Conservation (phyloP, 2,113 vertebrate genomes). For the Nansenia antarctica region DNA sequence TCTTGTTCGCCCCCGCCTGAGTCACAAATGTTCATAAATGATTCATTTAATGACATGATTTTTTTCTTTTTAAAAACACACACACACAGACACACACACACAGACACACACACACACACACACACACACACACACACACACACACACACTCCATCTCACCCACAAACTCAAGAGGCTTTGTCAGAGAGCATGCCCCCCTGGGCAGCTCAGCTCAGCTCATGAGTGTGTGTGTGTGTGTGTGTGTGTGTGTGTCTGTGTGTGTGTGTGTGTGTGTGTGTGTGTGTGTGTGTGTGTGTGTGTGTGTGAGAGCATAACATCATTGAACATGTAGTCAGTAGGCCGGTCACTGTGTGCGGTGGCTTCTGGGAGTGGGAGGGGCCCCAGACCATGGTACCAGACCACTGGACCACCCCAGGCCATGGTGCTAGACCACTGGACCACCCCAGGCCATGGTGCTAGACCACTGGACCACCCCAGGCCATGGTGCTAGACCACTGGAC, state of each 20-base stretch:
- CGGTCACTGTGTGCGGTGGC: no score
- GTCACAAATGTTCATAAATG: slow-evolving; percentile 61
- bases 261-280: slow-evolving; percentile 2
- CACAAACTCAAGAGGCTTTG: slow-evolving; percentile 10
- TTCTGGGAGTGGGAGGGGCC: no score
- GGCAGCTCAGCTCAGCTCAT: slow-evolving; percentile 20
- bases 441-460: no score
- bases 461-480: no score
- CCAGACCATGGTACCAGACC: no score
- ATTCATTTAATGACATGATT: slow-evolving; percentile 44
- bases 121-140: slow-evolving; percentile 18
- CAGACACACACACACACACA: slow-evolving; percentile 16
- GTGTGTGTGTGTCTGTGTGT: neutral
- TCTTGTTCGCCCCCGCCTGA: slow-evolving; percentile 38
- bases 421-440: no score
- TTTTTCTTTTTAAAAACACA: neutral
- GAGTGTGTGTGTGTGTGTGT: slow-evolving; percentile 19
- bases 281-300: slow-evolving; percentile 21
- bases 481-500: no score
- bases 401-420: no score
- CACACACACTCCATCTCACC: slow-evolving; percentile 1
- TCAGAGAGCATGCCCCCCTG: slow-evolving; percentile 33
- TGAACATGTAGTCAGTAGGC: no score
- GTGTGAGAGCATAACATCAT: slow-evolving; percentile 20
- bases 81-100: slow-evolving; percentile 21